These are phyloP conservation scores for Schmidtea mediterranea DNA, from an alignment of 1,140 invertebrate species.

Conservation along the genomic window DNA sequence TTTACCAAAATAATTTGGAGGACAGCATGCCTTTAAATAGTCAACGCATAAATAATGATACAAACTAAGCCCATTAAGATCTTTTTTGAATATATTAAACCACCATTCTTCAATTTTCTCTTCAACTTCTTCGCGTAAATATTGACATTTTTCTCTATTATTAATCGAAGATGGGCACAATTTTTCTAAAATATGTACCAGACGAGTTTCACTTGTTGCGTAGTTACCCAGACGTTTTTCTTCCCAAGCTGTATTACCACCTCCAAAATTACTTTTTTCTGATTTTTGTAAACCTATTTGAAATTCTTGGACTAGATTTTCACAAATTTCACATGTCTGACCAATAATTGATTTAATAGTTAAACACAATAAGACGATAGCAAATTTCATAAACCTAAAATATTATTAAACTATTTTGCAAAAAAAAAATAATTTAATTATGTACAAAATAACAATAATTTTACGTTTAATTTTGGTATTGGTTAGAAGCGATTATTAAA, in stretches of 20 bases:
- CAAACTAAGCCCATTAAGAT: background rate
- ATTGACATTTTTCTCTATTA: too few species aligned
- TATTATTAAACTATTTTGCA: too few species aligned
- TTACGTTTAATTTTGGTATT: too few species aligned
- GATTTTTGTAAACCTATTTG: conserved; percentile 54
- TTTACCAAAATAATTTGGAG: conserved; percentile 4
- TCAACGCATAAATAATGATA: too few species aligned
- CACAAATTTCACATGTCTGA: background rate
- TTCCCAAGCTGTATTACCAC: conserved; percentile 86
- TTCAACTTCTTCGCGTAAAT: background rate
- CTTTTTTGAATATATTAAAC: background rate
- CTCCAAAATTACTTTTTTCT: conserved; percentile 63
- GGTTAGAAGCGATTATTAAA: too few species aligned
- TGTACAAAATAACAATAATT: too few species aligned
- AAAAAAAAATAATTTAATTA: too few species aligned
- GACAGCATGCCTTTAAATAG: background rate
- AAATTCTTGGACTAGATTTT: background rate
- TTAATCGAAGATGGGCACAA: too few species aligned
- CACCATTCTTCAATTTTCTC: background rate
- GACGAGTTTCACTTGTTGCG: conserved; percentile 35
- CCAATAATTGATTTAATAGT: too few species aligned
- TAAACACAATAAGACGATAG: too few species aligned
- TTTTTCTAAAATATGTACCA: background rate
- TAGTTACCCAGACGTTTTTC: conserved; percentile 64
- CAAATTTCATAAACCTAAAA: too few species aligned